Evolutionary conservation across 2,113 vertebrate species (phyloP).

Genomic region (Pseudorectes ferrugineus): DNA sequence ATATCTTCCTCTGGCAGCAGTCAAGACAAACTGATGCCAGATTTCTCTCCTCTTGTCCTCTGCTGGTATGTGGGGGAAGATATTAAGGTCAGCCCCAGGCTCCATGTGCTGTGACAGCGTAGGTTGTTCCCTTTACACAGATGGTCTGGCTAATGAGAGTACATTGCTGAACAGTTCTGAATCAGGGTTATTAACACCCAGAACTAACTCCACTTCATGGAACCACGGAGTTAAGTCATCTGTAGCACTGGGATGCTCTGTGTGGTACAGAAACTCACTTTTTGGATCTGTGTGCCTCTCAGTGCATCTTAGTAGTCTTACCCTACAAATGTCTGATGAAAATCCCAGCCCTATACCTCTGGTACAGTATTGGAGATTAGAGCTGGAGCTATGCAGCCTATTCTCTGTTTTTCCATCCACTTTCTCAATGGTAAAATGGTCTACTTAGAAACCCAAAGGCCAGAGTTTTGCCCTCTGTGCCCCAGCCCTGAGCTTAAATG

Average conservation of each 20-base stretch:
- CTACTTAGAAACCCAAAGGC: not conserved
- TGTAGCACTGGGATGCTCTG: not conserved
- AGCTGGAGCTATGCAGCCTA: not conserved
- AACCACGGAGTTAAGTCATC: not conserved
- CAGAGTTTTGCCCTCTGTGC: not conserved
- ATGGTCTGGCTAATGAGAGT: slow-evolving; percentile 46
- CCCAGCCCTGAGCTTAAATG: not conserved
- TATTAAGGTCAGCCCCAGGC: slow-evolving; percentile 40
- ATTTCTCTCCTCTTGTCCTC: not conserved
- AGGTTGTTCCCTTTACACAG: slow-evolving; percentile 40
- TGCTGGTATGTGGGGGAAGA: slow-evolving; percentile 13
- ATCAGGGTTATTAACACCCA: slow-evolving; percentile 27
- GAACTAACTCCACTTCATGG: not conserved
- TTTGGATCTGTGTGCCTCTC: not conserved
- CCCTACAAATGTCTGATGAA: not conserved
- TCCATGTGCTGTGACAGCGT: not conserved
- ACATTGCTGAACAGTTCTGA: slow-evolving; percentile 21
- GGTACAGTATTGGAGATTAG: accelerated
- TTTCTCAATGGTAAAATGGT: not conserved
- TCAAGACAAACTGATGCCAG: not conserved
- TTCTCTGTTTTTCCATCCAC: not conserved
- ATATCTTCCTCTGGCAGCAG: not conserved
- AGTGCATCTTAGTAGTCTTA: not conserved
- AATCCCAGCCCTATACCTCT: not conserved
- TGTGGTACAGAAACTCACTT: not conserved